Evolutionary conservation across 2,888 invertebrate genomes (phyloP), one percentile per base, ranked within the genome.

Genomic region (Scrobipalpa atriplicella): DNA sequence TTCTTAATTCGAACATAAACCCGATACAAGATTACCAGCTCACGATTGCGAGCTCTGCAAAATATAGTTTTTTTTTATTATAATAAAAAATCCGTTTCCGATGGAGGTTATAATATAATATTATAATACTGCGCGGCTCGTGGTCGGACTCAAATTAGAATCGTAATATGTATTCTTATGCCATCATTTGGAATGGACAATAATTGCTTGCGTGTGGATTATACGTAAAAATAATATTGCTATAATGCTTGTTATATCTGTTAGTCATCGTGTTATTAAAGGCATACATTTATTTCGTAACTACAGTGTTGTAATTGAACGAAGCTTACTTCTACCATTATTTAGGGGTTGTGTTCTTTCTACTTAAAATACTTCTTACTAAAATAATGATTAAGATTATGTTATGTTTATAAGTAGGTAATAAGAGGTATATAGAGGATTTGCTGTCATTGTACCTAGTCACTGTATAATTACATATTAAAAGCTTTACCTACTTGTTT

Each of bases 131-230:
- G 67, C 62, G 54, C 66, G 67, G 52, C 62, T 69, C 70, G 65
- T 66, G 76, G 76, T 78, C 75, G 75, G 73, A 76, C 78, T 78
- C 78, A 80, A 84, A 85, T 85, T 84, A 84, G 80, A 83, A 78
- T 78, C 77, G 78, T 86, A 86, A 85, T 84, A 82, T 76, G 78
- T 84, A 83, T 84, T 81, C 80, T 82, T 83, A 83, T 78, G 78
- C 82, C 82, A 84, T 86, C 83, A 86, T 87, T 79, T 84, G 79
- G 78, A 82, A 79, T 79, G 77, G 76, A 75, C 72, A 77, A 82
- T 88, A 87, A 88, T 88, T 89, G 87, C 78, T 73, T 79, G 77
- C 81, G 83, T 84, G 82, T 79, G 72, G 74, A 77, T 80, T 80
- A 78, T 83, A 80, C 77, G 79, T 85, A 79, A 80, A 84, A 79